These are phyloP conservation scores for Tachystola acroxantha DNA, from an alignment of 2,888 invertebrate species.

Conservation along the genomic window DNA sequence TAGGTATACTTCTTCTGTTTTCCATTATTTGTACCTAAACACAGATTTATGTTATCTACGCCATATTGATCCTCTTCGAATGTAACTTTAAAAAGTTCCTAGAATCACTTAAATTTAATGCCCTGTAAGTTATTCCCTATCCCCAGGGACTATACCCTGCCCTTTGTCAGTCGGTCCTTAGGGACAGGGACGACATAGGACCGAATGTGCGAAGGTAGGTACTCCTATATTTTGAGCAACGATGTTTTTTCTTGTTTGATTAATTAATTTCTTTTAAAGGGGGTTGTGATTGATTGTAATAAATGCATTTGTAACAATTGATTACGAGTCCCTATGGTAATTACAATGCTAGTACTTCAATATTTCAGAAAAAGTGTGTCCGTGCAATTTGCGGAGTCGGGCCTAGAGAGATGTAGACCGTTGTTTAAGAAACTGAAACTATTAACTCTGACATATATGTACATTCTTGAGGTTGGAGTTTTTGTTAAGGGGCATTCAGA, in stretches of 20 bases:
- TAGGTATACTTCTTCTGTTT: no score
- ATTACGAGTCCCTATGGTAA: not conserved
- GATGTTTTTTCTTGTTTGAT: slow-evolving; percentile 4
- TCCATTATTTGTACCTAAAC: no score
- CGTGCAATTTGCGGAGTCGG: no score
- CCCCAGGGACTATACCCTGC: slow-evolving; percentile 32
- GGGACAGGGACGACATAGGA: slow-evolving; percentile 26
- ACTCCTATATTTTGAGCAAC: not conserved
- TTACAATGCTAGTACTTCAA: no score
- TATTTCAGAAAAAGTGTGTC: no score
- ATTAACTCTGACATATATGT: no score
- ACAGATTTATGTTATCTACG: no score
- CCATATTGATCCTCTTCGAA: slow-evolving; percentile 13
- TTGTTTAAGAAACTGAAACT: no score
- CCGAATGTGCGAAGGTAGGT: slow-evolving; percentile 8
- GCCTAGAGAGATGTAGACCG: no score
- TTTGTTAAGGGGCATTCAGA: no score
- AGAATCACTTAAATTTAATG: slow-evolving; percentile 72
- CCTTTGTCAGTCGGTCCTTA: slow-evolving; percentile 45
- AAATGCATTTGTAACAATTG: not conserved
- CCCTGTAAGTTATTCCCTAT: slow-evolving; percentile 54
- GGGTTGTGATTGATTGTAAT: slow-evolving; percentile 8
- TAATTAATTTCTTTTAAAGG: slow-evolving; percentile 7
- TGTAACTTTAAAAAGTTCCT: slow-evolving; percentile 53
- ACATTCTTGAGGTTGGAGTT: no score